Evolutionary conservation across 30 jellyfish, hydroid and myxozoan genomes (phyloP), one percentile per base, ranked within the genome.

Genomic region (Morbakka virulenta): DNA sequence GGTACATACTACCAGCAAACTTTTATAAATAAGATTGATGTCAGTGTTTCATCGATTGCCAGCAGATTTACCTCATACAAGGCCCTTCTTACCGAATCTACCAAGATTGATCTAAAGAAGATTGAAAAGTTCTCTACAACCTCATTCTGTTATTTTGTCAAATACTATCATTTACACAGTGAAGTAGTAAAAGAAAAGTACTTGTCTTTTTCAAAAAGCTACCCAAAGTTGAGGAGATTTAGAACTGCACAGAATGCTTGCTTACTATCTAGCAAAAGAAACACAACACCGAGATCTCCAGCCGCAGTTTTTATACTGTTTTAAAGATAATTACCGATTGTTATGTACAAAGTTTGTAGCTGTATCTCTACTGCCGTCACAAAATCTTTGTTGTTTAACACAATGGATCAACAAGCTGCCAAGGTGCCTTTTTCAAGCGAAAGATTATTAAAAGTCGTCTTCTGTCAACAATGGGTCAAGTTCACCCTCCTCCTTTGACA

Each of bases 1-100:
- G 22, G 76, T 68, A 69, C 3, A 35, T 69, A 69, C 34, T 12
- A 68, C 1, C 76, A 68, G 4, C 69, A 69, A 32, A 36, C 81
- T 9, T 69, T 69, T 20, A 69, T 69, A 4, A 14, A 0, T 69
- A 35, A 67, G 35, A 69, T 32, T 31, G 81, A 31, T 35, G 26
- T 35, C 0, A 68, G 69, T 28, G 1, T 69, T 4, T 0, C 32
- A 2, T 33, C 81, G 2, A 69, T 69, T 2, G 1, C 2, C 0
- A 69, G 35, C 33, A 1, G 74, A 23, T 69, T 69, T n/a, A 0
- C 81, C 1, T 0, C 81, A 41, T 41, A 41, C 57, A 41, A 41
- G 9, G 57, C 57, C 17, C 9, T 41, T 41, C 57, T 41, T 9
- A 41, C 17, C 9, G 57, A 41, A 41, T 41, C 17, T 41, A 17